Evolutionary conservation across 2,888 invertebrate genomes (phyloP).

Genomic region (Meiosimyza decipiens): DNA sequence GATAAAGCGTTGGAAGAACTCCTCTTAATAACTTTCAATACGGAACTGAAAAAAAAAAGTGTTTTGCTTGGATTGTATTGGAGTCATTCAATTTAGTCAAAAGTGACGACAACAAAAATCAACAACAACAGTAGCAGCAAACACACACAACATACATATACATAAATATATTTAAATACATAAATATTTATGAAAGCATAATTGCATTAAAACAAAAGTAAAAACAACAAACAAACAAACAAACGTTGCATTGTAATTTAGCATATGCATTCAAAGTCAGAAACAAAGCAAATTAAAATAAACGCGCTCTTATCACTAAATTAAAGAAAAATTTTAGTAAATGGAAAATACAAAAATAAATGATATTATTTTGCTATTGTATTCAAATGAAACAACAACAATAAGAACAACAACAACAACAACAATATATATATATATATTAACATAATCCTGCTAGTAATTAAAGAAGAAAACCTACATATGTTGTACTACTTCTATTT

Average conservation of each 20-base stretch:
- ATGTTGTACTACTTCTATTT: slow-evolving; percentile 1
- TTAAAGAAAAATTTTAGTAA: background rate
- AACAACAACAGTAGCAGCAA: slow-evolving; percentile 11
- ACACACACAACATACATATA: slow-evolving; percentile 26
- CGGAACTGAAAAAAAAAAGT: background rate
- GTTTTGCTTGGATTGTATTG: background rate
- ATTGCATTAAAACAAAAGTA: slow-evolving; percentile 32
- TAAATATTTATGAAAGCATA: slow-evolving; percentile 52
- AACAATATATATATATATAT: background rate
- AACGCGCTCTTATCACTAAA: slow-evolving; percentile 9
- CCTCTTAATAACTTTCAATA: background rate
- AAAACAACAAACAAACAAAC: slow-evolving; percentile 5
- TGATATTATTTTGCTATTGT: slow-evolving; percentile 31
- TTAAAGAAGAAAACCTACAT: background rate
- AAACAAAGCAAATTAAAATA: background rate
- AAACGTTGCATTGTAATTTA: slow-evolving; percentile 27
- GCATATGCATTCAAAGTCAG: slow-evolving; percentile 16
- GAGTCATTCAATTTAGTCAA: slow-evolving; percentile 9
- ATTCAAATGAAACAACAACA: background rate
- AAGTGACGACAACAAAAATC: slow-evolving; percentile 21
- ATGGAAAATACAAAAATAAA: background rate
- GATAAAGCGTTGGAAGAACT: slow-evolving; percentile 48
- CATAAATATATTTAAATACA: slow-evolving; percentile 37
- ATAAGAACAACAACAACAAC: slow-evolving; percentile 12
- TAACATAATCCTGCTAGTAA: slow-evolving; percentile 17